Percentiles rank a stretch among this genome's conserved stretches.
Conservation (phyloP, 1,140 invertebrate genomes). For the Ceratosolen solmsi region DNA sequence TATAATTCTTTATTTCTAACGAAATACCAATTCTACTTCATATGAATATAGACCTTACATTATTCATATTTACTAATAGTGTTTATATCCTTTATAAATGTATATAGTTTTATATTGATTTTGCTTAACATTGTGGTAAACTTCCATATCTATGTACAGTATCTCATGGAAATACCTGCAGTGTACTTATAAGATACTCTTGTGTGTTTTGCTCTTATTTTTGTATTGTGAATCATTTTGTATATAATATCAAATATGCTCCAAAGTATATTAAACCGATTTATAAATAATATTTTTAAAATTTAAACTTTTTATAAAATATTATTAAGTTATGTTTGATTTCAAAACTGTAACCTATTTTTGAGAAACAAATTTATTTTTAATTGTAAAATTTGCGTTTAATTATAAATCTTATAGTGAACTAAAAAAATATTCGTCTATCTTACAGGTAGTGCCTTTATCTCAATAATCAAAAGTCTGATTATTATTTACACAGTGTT, state of each 20-base stretch:
- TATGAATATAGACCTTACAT: too few relatives aligned
- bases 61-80: too few relatives aligned
- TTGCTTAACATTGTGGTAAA: background rate
- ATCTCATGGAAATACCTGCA: background rate
- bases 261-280: background rate
- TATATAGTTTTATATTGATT: background rate
- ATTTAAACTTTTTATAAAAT: background rate
- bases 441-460: slow-evolving; percentile 9
- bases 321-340: background rate
- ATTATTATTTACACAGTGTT: background rate
- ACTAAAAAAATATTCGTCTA: background rate
- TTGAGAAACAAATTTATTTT: background rate
- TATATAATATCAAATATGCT: background rate
- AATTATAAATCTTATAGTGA: background rate
- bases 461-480: background rate
- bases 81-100: background rate
- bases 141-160: background rate
- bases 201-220: background rate
- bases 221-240: background rate
- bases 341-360: background rate
- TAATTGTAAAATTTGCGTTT: background rate
- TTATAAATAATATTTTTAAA: background rate
- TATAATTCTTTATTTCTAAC: too few relatives aligned
- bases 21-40: too few relatives aligned
- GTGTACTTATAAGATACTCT: background rate